Percentiles rank a stretch among this genome's conserved stretches.
phyloP scores from a whole-genome alignment of 2,113 vertebrate genomes.

The Urocitellus parryii region DNA sequence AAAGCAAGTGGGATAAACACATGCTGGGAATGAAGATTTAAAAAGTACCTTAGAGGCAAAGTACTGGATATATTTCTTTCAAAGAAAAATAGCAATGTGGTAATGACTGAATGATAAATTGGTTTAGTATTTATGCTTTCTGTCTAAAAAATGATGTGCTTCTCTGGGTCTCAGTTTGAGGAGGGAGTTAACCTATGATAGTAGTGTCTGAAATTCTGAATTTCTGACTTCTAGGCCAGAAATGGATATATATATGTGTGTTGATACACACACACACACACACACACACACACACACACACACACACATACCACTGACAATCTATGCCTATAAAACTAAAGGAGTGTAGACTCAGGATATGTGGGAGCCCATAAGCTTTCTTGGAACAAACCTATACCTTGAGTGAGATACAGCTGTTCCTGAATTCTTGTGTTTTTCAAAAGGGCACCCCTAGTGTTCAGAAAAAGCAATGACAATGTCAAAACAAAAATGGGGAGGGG shows the following conservation, averaged over 20 bases:
- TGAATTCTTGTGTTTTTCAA: neutral
- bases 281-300: no score
- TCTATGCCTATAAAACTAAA: neutral
- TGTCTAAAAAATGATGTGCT: neutral
- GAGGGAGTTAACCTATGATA: neutral
- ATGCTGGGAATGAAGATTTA: neutral
- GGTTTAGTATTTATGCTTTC: neutral
- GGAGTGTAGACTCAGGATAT: neutral
- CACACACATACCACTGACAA: neutral
- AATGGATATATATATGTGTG: no score
- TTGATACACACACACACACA: no score
- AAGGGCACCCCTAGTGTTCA: neutral
- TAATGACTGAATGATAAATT: neutral
- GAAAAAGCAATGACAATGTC: neutral
- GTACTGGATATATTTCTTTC: neutral
- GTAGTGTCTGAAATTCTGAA: neutral
- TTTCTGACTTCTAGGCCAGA: neutral
- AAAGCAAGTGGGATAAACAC: slow-evolving; percentile 8
- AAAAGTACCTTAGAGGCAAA: slow-evolving; percentile 1
- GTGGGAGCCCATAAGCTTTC: no score
- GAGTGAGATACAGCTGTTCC: neutral
- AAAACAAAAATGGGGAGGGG: neutral
- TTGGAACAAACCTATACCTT: neutral
- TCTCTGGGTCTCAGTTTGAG: neutral
- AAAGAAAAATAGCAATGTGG: neutral